Evolutionary conservation across 2,797 vertebrate species (phyloP), one percentile per base, ranked within the genome.

Genomic region (Malurus leucopterus): DNA sequence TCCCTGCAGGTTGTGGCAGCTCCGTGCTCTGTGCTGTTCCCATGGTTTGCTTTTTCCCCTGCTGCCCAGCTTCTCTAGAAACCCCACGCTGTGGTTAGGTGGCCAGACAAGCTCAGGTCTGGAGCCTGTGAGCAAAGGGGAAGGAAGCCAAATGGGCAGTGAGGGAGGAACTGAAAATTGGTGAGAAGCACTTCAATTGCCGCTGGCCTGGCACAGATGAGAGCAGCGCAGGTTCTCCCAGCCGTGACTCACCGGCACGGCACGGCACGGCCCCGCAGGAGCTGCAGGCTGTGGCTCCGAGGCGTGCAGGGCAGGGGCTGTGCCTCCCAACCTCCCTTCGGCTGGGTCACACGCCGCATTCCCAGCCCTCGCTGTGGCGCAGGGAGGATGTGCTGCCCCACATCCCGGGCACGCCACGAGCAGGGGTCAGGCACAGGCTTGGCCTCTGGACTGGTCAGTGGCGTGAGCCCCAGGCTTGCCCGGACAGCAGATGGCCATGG

Each of bases 301-400:
- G 88, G 61, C 32, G 11, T 65, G 9, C 34, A 70, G 84, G 84
- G 94, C 77, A 88, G 80, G 86, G 88, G 73, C 3, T 75, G 75
- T 21, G 73, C 79, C 57, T 78, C 68, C 88, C 81, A 9, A 1
- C 29, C 32, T 38, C 70, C 68, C 78, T 47, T 70, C 46, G 58
- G 76, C 87, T 71, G 12, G 30, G 44, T 44, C 40, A 1, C 4
- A 27, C 27, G 63, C 24, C 21, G 8, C 92, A 13, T 36, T 36
- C 36, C 84, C 91, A 79, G 90, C 93, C 83, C 75, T 36, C 0
- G 85, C 13, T 62, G 80, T 8, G 85, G 89, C 8, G 19, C 84
- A 50, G 29, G 91, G 86, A 93, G 93, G 93, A 94, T 94, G 91
- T 20, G 58, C 91, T 90, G 93, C 93, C 86, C 89, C 34, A 11